These are phyloP conservation scores for Erpobdella octoculata DNA, from an alignment of 2,888 invertebrate species.

Conservation along the genomic window DNA sequence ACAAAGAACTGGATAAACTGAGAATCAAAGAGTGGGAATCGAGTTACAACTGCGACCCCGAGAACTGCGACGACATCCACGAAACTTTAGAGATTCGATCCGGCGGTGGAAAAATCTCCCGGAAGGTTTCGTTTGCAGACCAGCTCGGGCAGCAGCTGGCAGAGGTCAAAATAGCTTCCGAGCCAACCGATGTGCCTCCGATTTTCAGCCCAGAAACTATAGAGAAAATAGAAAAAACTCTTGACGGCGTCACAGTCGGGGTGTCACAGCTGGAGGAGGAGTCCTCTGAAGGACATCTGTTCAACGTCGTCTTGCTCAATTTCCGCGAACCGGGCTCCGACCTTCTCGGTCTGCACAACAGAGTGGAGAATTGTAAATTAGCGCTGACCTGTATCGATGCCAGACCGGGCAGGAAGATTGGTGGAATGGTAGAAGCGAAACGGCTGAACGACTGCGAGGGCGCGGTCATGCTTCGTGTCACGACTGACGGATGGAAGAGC, in stretches of 20 bases:
- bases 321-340: not conserved
- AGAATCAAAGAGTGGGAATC: constrained; percentile 16
- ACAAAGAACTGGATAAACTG: not conserved
- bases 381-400: constrained; percentile 4
- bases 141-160: constrained; percentile 1
- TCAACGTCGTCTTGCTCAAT: not conserved
- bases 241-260: not conserved
- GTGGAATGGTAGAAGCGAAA: constrained; percentile 7
- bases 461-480: not conserved
- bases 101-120: not conserved
- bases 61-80: not conserved
- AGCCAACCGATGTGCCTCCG: constrained; percentile 16
- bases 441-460: not conserved
- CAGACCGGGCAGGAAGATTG: not conserved
- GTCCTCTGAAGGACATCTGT: not conserved
- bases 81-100: not conserved
- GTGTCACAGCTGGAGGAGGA: not conserved
- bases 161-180: constrained; percentile 7
- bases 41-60: constrained; percentile 13
- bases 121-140: constrained; percentile 19
- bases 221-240: constrained; percentile 2
- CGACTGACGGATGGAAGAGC: constrained; percentile 2
- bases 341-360: constrained; percentile 9
- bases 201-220: not conserved
- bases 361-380: not conserved